Evolutionary conservation across 2,797 vertebrate genomes (phyloP), one percentile per base, ranked within the genome.

Genomic region (Tinamus major): DNA sequence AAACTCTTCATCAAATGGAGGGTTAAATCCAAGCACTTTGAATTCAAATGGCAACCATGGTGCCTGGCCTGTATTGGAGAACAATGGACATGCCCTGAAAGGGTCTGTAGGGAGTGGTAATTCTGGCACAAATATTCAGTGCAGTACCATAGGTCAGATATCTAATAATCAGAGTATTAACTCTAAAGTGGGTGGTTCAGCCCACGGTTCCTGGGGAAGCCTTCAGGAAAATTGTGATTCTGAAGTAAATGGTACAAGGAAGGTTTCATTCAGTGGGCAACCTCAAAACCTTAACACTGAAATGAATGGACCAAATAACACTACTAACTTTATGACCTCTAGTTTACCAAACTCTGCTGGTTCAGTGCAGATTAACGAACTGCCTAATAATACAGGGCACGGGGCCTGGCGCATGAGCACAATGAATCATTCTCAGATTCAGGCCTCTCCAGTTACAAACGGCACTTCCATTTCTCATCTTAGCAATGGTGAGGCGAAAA

Each of bases 281-380:
- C 98, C 98, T 98, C 98, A 98, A 97, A 99, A 98, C 98, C 98
- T 99, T 98, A 99, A 99, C 99, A 98, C 99, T 98, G 99, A 99
- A 98, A 98, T 98, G 98, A 99, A 98, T 97, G 99, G 99, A 99
- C 99, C 99, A 99, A 99, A 99, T 99, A 99, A 99, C 99, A 99
- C 99, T 98, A 99, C 98, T 99, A 99, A 99, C 98, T 98, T 98
- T 98, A 98, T 99, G 98, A 99, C 99, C 99, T 99, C 99, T 99
- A 99, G 98, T 99, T 99, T 99, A 99, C 99, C 99, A 99, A 99
- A 99, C 99, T 98, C 99, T 98, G 98, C 98, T 97, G 98, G 98
- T 98, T 99, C 98, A 95, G 97, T 98, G 98, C 98, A 99, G 95
- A 98, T 98, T 95, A 98, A 94, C 17, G 99, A 99, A 96, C 98